Evolutionary conservation across 2,888 invertebrate genomes (phyloP).

Genomic region (Amphipyra berbera): DNA sequence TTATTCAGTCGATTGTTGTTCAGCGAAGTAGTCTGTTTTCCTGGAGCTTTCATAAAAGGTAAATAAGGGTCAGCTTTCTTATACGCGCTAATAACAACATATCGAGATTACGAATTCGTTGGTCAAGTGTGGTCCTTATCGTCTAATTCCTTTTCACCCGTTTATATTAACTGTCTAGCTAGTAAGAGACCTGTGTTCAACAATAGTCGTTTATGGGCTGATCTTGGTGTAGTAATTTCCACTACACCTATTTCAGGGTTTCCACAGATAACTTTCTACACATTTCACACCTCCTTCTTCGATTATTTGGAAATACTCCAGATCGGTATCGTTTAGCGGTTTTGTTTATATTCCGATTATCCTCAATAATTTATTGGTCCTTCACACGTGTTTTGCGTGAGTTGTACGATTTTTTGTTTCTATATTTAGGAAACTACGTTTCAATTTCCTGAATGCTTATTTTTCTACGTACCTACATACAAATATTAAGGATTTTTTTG

Average conservation of each 20-base stretch:
- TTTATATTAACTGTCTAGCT: no score
- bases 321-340: slow-evolving; percentile 13
- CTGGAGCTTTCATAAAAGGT: no score
- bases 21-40: no score
- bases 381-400: slow-evolving; percentile 21
- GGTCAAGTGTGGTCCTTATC: no score
- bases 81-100: no score
- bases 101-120: no score
- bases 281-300: slow-evolving; percentile 12
- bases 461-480: not conserved
- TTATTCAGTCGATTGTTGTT: not conserved
- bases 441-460: slow-evolving; percentile 8
- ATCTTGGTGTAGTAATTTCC: not conserved
- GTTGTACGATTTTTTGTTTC: slow-evolving; percentile 16
- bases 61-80: no score
- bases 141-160: no score
- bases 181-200: no score
- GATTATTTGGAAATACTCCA: slow-evolving; percentile 32
- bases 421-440: slow-evolving; percentile 13
- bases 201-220: no score
- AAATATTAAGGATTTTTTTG: slow-evolving; percentile 1
- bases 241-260: not conserved
- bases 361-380: slow-evolving; percentile 26
- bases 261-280: not conserved
- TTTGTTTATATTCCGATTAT: slow-evolving; percentile 33